Conservation (phyloP, 92 coral and sea anemone genomes). For the Siderastrea radians region DNA sequence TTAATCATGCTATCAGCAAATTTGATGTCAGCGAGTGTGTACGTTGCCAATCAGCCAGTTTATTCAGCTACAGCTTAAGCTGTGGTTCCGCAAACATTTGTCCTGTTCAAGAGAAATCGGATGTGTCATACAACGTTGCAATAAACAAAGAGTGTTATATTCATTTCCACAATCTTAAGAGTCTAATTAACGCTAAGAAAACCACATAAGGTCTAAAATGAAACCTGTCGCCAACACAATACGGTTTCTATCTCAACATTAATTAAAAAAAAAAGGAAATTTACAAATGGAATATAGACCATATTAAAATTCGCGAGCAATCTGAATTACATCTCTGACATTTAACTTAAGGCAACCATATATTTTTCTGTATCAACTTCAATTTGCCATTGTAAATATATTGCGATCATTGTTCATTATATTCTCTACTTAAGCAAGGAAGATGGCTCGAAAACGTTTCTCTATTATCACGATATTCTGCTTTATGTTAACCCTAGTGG, state of each 20-base stretch:
- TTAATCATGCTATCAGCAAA: too few relatives aligned
- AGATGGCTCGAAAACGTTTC: neutral
- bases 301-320: too few relatives aligned
- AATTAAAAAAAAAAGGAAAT: neutral
- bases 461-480: neutral
- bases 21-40: too few relatives aligned
- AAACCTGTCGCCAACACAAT: neutral
- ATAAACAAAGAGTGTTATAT: neutral
- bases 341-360: too few relatives aligned
- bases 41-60: too few relatives aligned
- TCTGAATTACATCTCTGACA: too few relatives aligned
- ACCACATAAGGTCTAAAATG: neutral
- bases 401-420: neutral
- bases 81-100: neutral
- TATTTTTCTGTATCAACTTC: neutral
- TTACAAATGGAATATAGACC: neutral
- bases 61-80: too few relatives aligned
- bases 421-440: neutral
- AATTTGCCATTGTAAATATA: neutral
- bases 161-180: conserved; percentile 8
- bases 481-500: neutral
- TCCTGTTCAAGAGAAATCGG: neutral
- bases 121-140: neutral
- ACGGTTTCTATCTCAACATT: neutral
- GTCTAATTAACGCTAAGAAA: conserved; percentile 15